Conservation (phyloP, 2,113 vertebrate genomes). For the Pelecanoides urinatrix region DNA sequence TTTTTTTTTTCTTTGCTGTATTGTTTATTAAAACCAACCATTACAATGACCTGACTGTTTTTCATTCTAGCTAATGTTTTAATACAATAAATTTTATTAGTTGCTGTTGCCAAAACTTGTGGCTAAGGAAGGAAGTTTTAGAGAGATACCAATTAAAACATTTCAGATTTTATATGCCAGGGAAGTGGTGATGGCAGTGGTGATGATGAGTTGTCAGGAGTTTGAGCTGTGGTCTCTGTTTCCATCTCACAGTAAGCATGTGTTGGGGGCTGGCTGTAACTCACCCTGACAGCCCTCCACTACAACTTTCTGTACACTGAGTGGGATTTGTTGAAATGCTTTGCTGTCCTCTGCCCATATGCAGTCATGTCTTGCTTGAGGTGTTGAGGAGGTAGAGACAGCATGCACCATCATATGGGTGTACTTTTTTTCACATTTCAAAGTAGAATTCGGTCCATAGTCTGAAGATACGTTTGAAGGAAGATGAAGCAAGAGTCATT, state of each 20-base stretch:
- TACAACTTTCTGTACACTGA: not conserved
- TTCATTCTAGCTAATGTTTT: not conserved
- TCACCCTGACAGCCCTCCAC: not conserved
- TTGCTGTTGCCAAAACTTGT: not conserved
- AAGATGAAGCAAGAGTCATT: not conserved
- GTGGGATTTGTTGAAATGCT: not conserved
- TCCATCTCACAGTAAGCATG: not conserved
- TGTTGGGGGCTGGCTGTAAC: not conserved
- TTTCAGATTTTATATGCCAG: not conserved
- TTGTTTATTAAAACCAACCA: not conserved
- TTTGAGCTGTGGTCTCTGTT: not conserved
- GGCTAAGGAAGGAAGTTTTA: not conserved
- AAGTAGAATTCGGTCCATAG: not conserved
- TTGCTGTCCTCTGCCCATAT: not conserved
- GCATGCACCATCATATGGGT: not conserved
- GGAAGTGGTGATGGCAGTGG: not conserved
- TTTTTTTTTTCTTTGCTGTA: not conserved
- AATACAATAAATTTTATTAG: not conserved
- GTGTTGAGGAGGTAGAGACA: not conserved
- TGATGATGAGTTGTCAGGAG: not conserved
- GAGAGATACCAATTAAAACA: not conserved
- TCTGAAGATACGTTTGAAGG: not conserved
- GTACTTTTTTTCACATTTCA: not conserved
- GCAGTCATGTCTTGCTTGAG: not conserved
- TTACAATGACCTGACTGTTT: not conserved